Percentiles rank a stretch among this genome's conserved stretches.
These are phyloP conservation scores for Drosophila incognita DNA, from an alignment of 2,888 invertebrate genomes.

Conservation along the genomic window DNA sequence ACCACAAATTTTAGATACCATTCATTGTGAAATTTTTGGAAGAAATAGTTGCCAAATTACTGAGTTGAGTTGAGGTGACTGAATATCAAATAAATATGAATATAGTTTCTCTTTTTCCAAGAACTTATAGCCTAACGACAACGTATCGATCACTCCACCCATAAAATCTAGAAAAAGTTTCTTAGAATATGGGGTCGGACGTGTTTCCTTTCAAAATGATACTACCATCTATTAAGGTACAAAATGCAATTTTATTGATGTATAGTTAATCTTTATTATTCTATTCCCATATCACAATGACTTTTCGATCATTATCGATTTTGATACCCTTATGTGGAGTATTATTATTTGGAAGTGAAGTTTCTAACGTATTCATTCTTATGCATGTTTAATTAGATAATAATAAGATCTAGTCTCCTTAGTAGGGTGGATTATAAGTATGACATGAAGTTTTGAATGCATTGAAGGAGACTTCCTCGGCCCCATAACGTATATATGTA, in stretches of 20 bases:
- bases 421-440: background rate
- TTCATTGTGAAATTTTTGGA: background rate
- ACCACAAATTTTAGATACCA: background rate
- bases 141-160: background rate
- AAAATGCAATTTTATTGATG: too few species aligned
- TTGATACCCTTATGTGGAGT: background rate
- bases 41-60: slow-evolving; percentile 6
- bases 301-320: background rate
- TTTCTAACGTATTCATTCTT: background rate
- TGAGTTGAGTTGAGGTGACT: background rate
- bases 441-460: rapidly evolving
- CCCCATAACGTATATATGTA: background rate
- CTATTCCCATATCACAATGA: too few species aligned
- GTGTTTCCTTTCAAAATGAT: background rate
- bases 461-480: background rate
- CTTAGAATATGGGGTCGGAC: background rate
- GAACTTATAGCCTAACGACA: background rate
- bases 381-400: background rate
- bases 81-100: background rate
- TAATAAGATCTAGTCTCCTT: background rate
- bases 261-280: too few species aligned
- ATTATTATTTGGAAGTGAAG: background rate
- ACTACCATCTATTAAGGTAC: background rate
- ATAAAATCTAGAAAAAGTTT: background rate
- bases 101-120: background rate